These are phyloP conservation scores for Macrosoma leucophasiata DNA, from an alignment of 2,888 invertebrate genomes.

Conservation along the genomic window DNA sequence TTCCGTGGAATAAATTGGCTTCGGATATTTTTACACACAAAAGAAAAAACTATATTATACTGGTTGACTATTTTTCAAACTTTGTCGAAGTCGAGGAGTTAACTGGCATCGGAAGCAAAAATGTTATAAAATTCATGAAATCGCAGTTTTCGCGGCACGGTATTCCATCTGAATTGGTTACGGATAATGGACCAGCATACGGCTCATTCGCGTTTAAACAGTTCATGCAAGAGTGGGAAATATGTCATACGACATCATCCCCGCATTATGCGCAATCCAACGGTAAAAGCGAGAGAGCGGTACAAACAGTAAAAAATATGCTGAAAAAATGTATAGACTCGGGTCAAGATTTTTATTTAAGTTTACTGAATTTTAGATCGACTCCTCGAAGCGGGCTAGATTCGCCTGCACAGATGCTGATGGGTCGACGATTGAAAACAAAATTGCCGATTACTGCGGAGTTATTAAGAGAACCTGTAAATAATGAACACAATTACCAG, in stretches of 20 bases:
- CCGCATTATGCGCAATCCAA: constrained; percentile 20
- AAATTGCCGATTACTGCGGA: constrained; percentile 9
- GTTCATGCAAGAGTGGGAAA: constrained; percentile 15
- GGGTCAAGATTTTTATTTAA: constrained; percentile 15
- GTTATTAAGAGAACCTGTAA: constrained; percentile 6
- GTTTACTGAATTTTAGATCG: constrained; percentile 17
- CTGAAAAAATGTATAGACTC: constrained; percentile 12
- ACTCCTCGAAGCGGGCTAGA: constrained; percentile 11
- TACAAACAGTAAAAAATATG: constrained; percentile 17
- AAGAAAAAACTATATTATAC: background rate
- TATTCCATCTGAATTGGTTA: constrained; percentile 23
- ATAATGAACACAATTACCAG: constrained; percentile 9
- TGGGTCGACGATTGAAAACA: constrained; percentile 20
- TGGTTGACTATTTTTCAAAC: constrained; percentile 14
- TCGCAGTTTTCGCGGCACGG: constrained; percentile 21
- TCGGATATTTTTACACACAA: constrained; percentile 24
- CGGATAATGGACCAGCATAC: constrained; percentile 22
- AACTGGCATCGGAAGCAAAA: constrained; percentile 1
- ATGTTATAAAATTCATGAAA: constrained; percentile 17
- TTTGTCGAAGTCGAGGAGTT: constrained; percentile 19
- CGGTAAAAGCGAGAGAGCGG: constrained; percentile 17
- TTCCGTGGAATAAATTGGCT: constrained; percentile 23
- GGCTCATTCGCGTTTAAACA: constrained; percentile 16
- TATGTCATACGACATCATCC: constrained; percentile 15
- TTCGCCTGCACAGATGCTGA: constrained; percentile 18